Percentiles rank a stretch among this genome's conserved stretches.
These are phyloP conservation scores for Melinaea menophilus DNA, from an alignment of 2,888 invertebrate species.

Conservation along the genomic window DNA sequence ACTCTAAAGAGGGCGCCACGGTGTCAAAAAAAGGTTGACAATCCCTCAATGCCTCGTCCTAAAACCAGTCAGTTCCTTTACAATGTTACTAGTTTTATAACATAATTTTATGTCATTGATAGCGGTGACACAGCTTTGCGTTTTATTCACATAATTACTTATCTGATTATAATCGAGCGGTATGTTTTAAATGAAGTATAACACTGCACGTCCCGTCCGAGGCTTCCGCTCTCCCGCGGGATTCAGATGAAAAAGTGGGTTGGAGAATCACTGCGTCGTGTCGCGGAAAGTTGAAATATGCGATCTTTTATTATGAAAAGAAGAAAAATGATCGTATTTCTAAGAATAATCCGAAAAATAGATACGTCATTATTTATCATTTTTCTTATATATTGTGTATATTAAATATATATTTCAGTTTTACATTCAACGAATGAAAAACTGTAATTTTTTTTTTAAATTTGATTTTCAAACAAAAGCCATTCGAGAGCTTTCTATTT, in stretches of 20 bases:
- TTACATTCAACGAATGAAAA: neutral
- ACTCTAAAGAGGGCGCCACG: no score
- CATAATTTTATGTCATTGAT: no score
- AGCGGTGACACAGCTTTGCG: no score
- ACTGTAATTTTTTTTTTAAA: no score
- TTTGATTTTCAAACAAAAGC: no score
- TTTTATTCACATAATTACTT: no score
- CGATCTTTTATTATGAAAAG: constrained; percentile 3
- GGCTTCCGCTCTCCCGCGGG: constrained; percentile 3
- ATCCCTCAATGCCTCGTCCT: no score
- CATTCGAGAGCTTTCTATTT: no score
- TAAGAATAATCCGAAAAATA: neutral
- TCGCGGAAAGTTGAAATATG: neutral
- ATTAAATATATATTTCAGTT: neutral
- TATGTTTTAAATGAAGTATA: neutral
- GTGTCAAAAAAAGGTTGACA: no score
- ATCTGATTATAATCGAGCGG: no score
- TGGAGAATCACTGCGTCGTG: constrained; percentile 8
- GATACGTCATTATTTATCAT: neutral
- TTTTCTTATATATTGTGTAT: neutral
- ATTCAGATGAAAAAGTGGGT: constrained; percentile 19
- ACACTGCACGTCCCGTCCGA: constrained; percentile 1
- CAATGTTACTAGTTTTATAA: no score
- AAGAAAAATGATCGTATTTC: constrained; percentile 1
- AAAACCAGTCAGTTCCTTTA: no score